Percentiles rank a stretch among this genome's conserved stretches.
Evolutionary conservation across 2,888 invertebrate species (phyloP).

Genomic region (Apeira syringaria): DNA sequence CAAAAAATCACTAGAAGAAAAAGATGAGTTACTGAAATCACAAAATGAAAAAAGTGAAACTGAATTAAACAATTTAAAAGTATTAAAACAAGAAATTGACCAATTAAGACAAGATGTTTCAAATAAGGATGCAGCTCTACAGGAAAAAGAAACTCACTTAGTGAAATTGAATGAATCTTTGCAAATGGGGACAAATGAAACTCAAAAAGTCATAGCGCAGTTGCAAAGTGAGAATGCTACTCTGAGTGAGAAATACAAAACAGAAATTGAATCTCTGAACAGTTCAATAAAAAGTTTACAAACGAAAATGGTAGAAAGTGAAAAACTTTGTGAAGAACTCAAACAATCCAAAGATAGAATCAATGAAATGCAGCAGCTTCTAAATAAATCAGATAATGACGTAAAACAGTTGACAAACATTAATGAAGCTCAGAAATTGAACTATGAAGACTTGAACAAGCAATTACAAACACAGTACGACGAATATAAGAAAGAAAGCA

Average conservation of each 20-base stretch:
- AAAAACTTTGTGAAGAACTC: conserved; percentile 59
- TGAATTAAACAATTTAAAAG: conserved; percentile 50
- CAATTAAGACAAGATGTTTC: conserved; percentile 52
- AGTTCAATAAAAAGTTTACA: conserved; percentile 57
- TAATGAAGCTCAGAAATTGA: conserved; percentile 74
- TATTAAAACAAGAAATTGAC: conserved; percentile 54
- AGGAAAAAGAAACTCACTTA: conserved; percentile 57
- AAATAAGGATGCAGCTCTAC: conserved; percentile 48
- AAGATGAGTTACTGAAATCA: conserved; percentile 57
- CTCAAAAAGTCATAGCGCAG: conserved; percentile 53
- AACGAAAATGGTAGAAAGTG: conserved; percentile 55
- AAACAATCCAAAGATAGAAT: conserved; percentile 64
- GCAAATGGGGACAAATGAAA: conserved; percentile 55
- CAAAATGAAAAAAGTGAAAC: conserved; percentile 52
- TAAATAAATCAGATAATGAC: conserved; percentile 71
- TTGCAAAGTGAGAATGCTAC: conserved; percentile 63
- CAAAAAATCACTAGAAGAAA: conserved; percentile 57
- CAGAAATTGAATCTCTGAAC: conserved; percentile 66
- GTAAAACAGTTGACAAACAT: conserved; percentile 71
- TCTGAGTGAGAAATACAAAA: conserved; percentile 59
- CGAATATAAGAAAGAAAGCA: conserved; percentile 71
- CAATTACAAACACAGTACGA: conserved; percentile 69
- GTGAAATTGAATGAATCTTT: conserved; percentile 53
- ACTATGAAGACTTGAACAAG: conserved; percentile 75
- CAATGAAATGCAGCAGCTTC: conserved; percentile 62